Evolutionary conservation across 2,797 vertebrate species (phyloP), one percentile per base, ranked within the genome.

Genomic region (Myoxocephalus aenaeus): DNA sequence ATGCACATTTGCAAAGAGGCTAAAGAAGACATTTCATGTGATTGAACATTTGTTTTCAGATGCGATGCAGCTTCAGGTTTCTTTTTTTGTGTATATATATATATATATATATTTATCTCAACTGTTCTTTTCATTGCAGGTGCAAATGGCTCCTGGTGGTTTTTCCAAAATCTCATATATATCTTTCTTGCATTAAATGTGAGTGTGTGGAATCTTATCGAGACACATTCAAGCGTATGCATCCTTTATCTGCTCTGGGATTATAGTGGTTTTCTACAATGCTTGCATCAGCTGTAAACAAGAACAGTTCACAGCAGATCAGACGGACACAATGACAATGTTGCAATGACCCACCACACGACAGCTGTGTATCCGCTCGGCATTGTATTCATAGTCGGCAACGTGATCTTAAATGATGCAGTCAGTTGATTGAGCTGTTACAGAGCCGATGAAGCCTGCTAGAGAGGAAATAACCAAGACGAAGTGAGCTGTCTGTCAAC

Each of bases 401-500:
- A 61, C n/a, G 65, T 77, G 86, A 87, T 90, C 73, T 78, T 81
- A 86, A 90, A 87, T 74, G 84, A 85, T 83, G 77, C 70, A 82
- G 80, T 84, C 75, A 75, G 62, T 42, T 85, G 87, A 91, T 73
- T 90, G 85, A 92, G 82, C 67, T 71, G 83, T 85, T 82, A 74
- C 77, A 53, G 64, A 73, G 51, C 61, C n/a, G 63, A 83, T 80
- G 79, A 84, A 80, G 80, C 74, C 80, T 71, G 75, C 86, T 79
- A 73, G 62, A 82, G 62, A 85, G 81, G 65, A 88, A 87, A 90
- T 79, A 85, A 87, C 81, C 76, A 71, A 70, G 80, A 83, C 12
- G 32, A 82, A 89, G 80, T 53, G 83, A 87, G 86, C 76, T 84
- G 87, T 87, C 90, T 79, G 76, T 90, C 90, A 90, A 82, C 62